A percentile compares a stretch with the other conserved stretches of the same genome.
phyloP scores from a whole-genome alignment of 2,113 vertebrate genomes.

The Paradoxurus hermaphroditus region DNA sequence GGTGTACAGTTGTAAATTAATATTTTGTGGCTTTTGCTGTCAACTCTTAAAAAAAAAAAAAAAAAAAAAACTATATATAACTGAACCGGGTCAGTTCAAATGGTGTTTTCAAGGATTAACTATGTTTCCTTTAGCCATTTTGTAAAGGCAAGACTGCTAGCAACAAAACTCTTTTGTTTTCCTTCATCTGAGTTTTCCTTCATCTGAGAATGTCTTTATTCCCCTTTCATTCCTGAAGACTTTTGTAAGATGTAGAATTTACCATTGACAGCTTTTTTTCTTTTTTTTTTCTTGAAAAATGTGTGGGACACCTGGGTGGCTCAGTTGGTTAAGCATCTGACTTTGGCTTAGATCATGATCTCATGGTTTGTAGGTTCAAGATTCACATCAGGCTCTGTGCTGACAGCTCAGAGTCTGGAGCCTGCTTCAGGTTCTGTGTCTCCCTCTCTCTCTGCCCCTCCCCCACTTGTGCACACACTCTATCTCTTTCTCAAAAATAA shows the following conservation, averaged over 20 bases:
- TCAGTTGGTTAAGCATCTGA: no score
- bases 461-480: rapidly evolving
- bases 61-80: neutral
- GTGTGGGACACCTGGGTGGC: no score
- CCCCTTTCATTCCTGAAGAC: neutral
- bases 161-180: neutral
- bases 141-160: neutral
- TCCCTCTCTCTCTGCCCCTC: no score
- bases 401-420: no score
- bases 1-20: neutral
- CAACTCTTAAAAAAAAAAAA: neutral
- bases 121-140: neutral
- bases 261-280: neutral
- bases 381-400: no score
- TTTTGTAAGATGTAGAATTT: neutral
- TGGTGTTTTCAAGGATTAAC: neutral
- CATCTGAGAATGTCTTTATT: neutral
- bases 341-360: no score
- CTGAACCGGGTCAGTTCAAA: neutral
- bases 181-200: neutral
- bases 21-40: neutral
- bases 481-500: no score
- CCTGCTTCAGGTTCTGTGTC: no score
- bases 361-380: no score
- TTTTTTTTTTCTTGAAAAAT: neutral